These are phyloP conservation scores for Actias luna DNA, from an alignment of 2,888 invertebrate species.

Conservation along the genomic window DNA sequence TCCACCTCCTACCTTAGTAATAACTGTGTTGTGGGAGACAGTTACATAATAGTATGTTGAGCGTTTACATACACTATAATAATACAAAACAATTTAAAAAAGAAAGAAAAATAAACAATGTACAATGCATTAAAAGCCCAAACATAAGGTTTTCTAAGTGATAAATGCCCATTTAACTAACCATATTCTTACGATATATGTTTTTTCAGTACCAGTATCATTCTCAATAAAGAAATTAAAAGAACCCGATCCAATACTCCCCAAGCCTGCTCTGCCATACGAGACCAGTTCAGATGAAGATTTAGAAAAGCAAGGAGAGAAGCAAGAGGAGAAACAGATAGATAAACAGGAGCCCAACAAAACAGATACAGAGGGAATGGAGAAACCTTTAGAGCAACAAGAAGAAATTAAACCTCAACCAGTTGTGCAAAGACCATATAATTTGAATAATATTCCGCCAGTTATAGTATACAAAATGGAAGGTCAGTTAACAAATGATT, in stretches of 20 bases:
- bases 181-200: background rate
- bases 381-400: slow-evolving; percentile 31
- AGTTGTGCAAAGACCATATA: slow-evolving; percentile 29
- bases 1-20: too few relatives aligned
- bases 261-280: slow-evolving; percentile 88
- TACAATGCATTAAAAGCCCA: too few relatives aligned
- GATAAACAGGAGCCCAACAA: slow-evolving; percentile 20
- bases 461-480: slow-evolving; percentile 67
- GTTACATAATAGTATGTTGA: too few relatives aligned
- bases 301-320: slow-evolving; percentile 43
- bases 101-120: too few relatives aligned
- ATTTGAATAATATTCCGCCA: slow-evolving; percentile 47
- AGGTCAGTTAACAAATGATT: slow-evolving; percentile 41
- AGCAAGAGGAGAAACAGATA: slow-evolving; percentile 34
- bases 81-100: too few relatives aligned
- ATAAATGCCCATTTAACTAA: background rate
- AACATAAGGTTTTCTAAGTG: too few relatives aligned
- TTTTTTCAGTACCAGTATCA: slow-evolving; percentile 85
- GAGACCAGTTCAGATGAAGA: slow-evolving; percentile 89
- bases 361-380: slow-evolving; percentile 28
- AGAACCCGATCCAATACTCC: slow-evolving; percentile 84
- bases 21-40: too few relatives aligned
- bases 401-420: slow-evolving; percentile 20
- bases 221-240: slow-evolving; percentile 93
- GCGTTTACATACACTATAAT: too few relatives aligned